These are phyloP conservation scores for Oenanthe melanoleuca DNA, from an alignment of 2,113 vertebrate genomes.

Conservation along the genomic window DNA sequence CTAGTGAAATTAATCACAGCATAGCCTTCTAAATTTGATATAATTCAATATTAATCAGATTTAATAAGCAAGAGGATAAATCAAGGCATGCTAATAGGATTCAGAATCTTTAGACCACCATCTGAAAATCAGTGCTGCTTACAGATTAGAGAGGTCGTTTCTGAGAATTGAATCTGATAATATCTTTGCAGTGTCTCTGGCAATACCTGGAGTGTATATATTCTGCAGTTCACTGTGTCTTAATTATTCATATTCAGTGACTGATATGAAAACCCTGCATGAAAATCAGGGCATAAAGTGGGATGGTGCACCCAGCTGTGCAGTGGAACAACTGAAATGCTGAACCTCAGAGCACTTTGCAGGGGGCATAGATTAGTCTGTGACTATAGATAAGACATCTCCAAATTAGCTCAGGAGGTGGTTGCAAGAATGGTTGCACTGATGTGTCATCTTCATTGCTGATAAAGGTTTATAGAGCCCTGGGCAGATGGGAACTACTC, in stretches of 20 bases:
- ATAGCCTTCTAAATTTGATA: background rate
- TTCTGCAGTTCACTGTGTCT: background rate
- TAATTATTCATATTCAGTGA: background rate
- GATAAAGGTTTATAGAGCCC: background rate
- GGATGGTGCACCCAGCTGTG: background rate
- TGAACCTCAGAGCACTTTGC: background rate
- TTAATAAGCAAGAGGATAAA: background rate
- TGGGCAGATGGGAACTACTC: background rate
- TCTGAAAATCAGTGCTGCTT: background rate
- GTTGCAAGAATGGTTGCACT: background rate
- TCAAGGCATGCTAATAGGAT: background rate
- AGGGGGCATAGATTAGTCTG: background rate
- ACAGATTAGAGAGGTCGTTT: background rate
- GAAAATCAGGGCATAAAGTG: background rate
- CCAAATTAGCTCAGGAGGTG: background rate
- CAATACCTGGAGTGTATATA: background rate
- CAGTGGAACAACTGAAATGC: background rate
- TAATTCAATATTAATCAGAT: background rate
- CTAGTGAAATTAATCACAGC: background rate
- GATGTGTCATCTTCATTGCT: background rate
- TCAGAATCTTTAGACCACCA: background rate
- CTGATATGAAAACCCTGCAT: background rate
- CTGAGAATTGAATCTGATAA: background rate
- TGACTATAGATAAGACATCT: background rate
- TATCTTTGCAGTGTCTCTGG: background rate